phyloP scores from a whole-genome alignment of 1,140 invertebrate species.

The Centruroides vittatus region DNA sequence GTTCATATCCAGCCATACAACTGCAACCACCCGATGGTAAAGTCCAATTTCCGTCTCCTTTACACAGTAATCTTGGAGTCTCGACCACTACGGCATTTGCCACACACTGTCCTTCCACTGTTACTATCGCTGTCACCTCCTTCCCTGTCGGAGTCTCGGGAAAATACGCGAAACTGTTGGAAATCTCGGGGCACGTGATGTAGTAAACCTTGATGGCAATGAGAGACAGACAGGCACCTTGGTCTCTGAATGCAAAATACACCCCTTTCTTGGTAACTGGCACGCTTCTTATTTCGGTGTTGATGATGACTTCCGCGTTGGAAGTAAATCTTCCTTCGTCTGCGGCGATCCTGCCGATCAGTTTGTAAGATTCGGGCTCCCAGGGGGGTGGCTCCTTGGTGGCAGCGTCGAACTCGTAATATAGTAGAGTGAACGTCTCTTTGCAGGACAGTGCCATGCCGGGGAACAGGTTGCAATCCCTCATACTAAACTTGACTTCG shows the following conservation, averaged over 20 bases:
- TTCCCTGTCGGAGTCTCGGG: slow-evolving; percentile 80
- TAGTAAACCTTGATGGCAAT: slow-evolving; percentile 92
- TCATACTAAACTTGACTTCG: slow-evolving; percentile 90
- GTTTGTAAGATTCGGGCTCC: slow-evolving; percentile 85
- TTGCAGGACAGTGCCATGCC: slow-evolving; percentile 46
- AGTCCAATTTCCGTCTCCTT: slow-evolving; percentile 87
- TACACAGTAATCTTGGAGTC: slow-evolving; percentile 74
- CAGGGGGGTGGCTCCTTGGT: slow-evolving; percentile 72
- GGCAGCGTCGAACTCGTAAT: slow-evolving; percentile 89
- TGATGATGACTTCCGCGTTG: slow-evolving; percentile 77
- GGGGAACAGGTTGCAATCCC: slow-evolving; percentile 85
- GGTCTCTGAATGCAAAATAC: slow-evolving; percentile 93
- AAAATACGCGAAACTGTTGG: slow-evolving; percentile 82
- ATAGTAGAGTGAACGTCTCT: slow-evolving; percentile 89
- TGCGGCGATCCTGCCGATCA: slow-evolving; percentile 76
- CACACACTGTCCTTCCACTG: slow-evolving; percentile 73
- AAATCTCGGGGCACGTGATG: slow-evolving; percentile 87
- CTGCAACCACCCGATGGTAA: slow-evolving; percentile 76
- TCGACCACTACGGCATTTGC: slow-evolving; percentile 58
- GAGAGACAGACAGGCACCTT: slow-evolving; percentile 90
- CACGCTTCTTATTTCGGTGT: slow-evolving; percentile 85
- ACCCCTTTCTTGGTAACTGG: slow-evolving; percentile 88
- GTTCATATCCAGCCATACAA: slow-evolving; percentile 82
- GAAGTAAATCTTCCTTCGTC: slow-evolving; percentile 84
- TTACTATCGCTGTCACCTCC: slow-evolving; percentile 78